Evolutionary conservation across 2,888 invertebrate species (phyloP).

Genomic region (Hirtodrosophila cameraria): DNA sequence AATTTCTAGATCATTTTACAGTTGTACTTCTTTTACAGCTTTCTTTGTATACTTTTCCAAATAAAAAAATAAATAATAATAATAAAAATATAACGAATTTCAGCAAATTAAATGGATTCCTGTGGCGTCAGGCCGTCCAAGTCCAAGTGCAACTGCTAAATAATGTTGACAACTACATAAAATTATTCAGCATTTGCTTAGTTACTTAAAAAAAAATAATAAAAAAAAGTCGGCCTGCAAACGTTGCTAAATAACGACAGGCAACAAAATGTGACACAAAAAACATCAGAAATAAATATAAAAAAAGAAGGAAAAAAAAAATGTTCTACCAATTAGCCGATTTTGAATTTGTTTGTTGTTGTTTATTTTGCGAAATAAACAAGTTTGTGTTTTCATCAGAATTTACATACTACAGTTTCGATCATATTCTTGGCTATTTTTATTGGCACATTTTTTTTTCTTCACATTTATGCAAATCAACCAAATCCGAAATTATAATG

Average conservation of each 20-base stretch:
- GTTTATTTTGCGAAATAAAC: slow-evolving; percentile 72
- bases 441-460: slow-evolving; percentile 73
- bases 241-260: slow-evolving; percentile 61
- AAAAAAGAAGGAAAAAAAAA: slow-evolving; percentile 35
- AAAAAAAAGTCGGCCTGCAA: slow-evolving; percentile 46
- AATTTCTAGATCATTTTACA: slow-evolving; percentile 49
- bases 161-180: slow-evolving; percentile 57
- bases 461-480: slow-evolving; percentile 68
- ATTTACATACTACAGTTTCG: slow-evolving; percentile 71
- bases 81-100: slow-evolving; percentile 31
- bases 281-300: slow-evolving; percentile 14
- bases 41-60: slow-evolving; percentile 34
- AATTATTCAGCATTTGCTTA: slow-evolving; percentile 43
- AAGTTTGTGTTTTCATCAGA: slow-evolving; percentile 63
- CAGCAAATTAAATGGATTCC: slow-evolving; percentile 49
- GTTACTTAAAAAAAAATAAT: slow-evolving; percentile 26
- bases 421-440: slow-evolving; percentile 64
- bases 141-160: slow-evolving; percentile 53
- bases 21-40: slow-evolving; percentile 49
- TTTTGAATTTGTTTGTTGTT: slow-evolving; percentile 50
- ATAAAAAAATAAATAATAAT: slow-evolving; percentile 5
- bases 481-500: slow-evolving; percentile 23
- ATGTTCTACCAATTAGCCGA: slow-evolving; percentile 65
- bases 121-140: slow-evolving; percentile 66
- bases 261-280: slow-evolving; percentile 64